These are phyloP conservation scores for Prorops nasuta DNA, from an alignment of 1,140 invertebrate genomes.

Conservation along the genomic window DNA sequence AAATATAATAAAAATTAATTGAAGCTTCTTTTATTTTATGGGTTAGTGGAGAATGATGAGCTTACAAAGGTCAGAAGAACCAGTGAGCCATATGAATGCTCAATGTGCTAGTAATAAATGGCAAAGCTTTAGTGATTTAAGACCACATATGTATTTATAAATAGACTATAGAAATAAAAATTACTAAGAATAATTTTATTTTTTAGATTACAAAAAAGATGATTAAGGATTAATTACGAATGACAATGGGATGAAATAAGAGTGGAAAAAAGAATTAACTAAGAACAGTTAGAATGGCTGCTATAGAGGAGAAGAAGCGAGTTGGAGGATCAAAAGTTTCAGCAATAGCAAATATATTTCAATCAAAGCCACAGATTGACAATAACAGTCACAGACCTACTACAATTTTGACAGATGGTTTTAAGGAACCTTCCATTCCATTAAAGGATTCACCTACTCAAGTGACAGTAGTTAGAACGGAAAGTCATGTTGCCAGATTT, in stretches of 20 bases:
- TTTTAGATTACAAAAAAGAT: conserved; percentile 23
- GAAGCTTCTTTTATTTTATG: too few relatives aligned
- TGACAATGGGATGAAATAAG: conserved; percentile 44
- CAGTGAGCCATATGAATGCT: conserved; percentile 25
- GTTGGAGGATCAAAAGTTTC: conserved; percentile 79
- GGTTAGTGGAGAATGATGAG: too few relatives aligned
- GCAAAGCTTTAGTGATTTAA: too few relatives aligned
- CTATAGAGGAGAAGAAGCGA: conserved; percentile 71
- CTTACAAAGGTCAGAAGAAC: conserved; percentile 28
- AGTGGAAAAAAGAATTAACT: conserved; percentile 9
- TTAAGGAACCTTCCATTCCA: conserved; percentile 46
- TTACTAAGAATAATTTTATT: too few relatives aligned
- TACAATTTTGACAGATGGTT: conserved; percentile 42
- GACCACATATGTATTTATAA: too few relatives aligned
- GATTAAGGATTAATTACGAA: conserved; percentile 17
- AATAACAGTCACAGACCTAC: conserved; percentile 52
- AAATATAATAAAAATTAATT: too few relatives aligned
- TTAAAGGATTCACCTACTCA: conserved; percentile 57
- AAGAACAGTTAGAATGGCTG: conserved; percentile 38
- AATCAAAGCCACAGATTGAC: conserved; percentile 61
- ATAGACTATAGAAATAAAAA: too few relatives aligned
- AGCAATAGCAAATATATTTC: conserved; percentile 87
- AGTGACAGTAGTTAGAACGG: conserved; percentile 78
- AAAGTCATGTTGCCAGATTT: conserved; percentile 86
- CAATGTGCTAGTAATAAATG: conserved; percentile 12